Evolutionary conservation across 1,140 invertebrate species (phyloP), one percentile per base, ranked within the genome.

Genomic region (Drosophila nigrodunni): DNA sequence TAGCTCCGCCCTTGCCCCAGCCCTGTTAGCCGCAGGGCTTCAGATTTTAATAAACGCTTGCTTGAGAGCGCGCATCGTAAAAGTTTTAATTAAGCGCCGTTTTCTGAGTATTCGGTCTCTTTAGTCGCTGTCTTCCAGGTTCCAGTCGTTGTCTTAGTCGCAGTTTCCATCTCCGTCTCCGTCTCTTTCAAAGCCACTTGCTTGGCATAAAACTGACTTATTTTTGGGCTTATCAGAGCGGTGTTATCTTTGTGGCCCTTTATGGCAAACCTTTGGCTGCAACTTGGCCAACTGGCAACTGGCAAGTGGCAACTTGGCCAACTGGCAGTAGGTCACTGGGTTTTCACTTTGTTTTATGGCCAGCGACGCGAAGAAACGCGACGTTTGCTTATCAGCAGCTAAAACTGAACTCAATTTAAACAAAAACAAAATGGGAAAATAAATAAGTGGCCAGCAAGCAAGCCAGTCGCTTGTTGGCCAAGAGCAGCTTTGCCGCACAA

Each of bases 281-380:
- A 68, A 59, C 44, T 54, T 54, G 57, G 59, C 39, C 49, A 46
- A 55, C 67, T 37, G 15, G 25, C 30, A 35, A 37, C 52, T 37
- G 34, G 52, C 15, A 15, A 15, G 15, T 15, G 15, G 4, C 25
- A 30, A 30, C 39, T 41, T 41, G 39, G 10, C 41, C 35, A 35
- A 34, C 43, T 30, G 71, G 43, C 85, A 88, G 85, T 88, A 66
- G 83, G 83, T 88, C 83, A 88, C 85, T 89, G 80, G 85, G 83
- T 83, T 88, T 88, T 88, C 83, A 83, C 83, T 88, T 89, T 87
- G 77, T 52, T 80, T 87, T 87, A 88, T 80, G 80, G 76, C 64
- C 58, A 62, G 49, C 76, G 61, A 46, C 68, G 58, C 77, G 76
- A 59, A 62, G 49, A 72, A 61, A 46, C 68, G 58, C 77, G 76